Evolutionary conservation across 2,113 vertebrate species (phyloP), one percentile per base, ranked within the genome.

Genomic region (Bothrops jararaca): DNA sequence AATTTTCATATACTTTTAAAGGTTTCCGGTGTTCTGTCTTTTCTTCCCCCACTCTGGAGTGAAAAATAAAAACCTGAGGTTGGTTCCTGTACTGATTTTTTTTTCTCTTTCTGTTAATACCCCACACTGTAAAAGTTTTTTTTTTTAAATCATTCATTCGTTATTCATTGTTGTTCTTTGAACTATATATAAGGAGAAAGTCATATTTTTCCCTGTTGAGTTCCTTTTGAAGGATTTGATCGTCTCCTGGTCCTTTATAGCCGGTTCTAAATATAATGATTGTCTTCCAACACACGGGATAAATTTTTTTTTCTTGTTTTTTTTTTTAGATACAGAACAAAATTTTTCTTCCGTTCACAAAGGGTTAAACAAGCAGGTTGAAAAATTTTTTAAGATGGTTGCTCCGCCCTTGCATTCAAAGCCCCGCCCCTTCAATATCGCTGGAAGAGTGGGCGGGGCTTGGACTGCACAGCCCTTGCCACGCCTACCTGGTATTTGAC

Each of bases 21-120:
- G 15, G 74, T 60, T 89, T 96, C 94, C 93, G 96, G 53, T 56
- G 11, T 53, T 20, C 34, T 42, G 57, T 56, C 20, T 15, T 93
- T 6, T 2, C 15, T 7, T 22, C 80, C 4, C 86, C 7, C 97
- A 50, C 6, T 97, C 97, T 97, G 98, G 97, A 98, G 98, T 98
- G 98, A 98, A 98, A 98, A 98, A 98, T 96, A 97, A 97, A 98
- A 98, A 99, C 98, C 98, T 99, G 98, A 99, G 98, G 98, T 98
- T 98, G 85, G 93, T 97, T 98, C 97, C 97, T 98, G 95, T 95
- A 95, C 92, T 95, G 91, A 97, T 97, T 88, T 95, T 93, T 96
- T 97, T 58, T 1, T 69, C n/a, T n/a, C n/a, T 15, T 15, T 3
- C 29, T 69, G n/a, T n/a, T 29, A 69, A 96, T 97, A 97, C 95